Evolutionary conservation across 2,113 vertebrate genomes (phyloP).

Genomic region (Pogona vitticeps): DNA sequence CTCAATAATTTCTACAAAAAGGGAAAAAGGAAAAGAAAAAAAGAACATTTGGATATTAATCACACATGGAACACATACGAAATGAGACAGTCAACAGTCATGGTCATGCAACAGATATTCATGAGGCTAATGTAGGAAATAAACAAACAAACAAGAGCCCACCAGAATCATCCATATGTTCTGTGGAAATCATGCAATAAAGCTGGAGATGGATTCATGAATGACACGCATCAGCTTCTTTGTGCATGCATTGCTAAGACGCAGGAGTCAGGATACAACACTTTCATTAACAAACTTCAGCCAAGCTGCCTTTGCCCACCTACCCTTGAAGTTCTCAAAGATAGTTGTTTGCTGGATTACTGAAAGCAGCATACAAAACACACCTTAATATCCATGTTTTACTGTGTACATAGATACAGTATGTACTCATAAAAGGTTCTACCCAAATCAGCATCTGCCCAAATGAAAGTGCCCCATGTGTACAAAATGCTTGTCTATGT

Average conservation of each 20-base stretch:
- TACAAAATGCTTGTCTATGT: not conserved
- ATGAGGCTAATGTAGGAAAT: conserved; percentile 4
- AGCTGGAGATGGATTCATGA: not conserved
- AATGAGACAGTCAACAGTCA: conserved; percentile 78
- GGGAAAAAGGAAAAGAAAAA: conserved; percentile 76
- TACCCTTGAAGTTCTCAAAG: not conserved
- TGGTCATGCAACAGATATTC: conserved; percentile 74
- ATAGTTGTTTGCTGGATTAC: not conserved
- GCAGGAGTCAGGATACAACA: fast-evolving
- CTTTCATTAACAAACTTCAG: fast-evolving
- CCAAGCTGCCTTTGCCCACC: not conserved
- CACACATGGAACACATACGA: conserved; percentile 84
- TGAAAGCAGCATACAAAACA: not conserved
- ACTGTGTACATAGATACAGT: not conserved
- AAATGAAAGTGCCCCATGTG: conserved; percentile 23
- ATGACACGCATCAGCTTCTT: not conserved
- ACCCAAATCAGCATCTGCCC: not conserved
- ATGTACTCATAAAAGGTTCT: not conserved
- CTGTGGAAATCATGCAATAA: not conserved
- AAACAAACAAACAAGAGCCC: not conserved
- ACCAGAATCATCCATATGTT: not conserved
- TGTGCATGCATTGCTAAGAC: not conserved
- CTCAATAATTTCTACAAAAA: conserved; percentile 98
- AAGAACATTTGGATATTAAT: conserved; percentile 95
- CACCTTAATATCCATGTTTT: not conserved